Evolutionary conservation across 2,888 invertebrate genomes (phyloP), one percentile per base, ranked within the genome.

Genomic region (Apamea crenata): DNA sequence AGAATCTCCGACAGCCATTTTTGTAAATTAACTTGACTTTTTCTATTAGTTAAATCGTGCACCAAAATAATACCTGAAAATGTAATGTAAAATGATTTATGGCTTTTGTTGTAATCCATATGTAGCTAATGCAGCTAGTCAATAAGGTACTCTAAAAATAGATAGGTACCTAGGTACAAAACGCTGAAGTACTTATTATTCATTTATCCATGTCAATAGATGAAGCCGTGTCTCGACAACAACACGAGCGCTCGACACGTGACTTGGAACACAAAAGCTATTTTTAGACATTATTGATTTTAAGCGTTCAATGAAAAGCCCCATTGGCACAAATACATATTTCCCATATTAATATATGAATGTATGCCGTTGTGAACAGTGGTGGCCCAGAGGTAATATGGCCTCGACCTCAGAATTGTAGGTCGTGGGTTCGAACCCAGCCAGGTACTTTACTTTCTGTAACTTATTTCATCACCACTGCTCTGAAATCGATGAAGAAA

Each of bases 41-140:
- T 99, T 86, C 99, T 97, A 95, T 99, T 99, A 10, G 99, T 99
- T 91, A 99, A 97, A 96, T 99, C 99, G 94, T 99, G 99, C 3
- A 99, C 99, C 83, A 99, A 97, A 90, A 99, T 99, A 59, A 99
- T 98, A 82, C 98, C 98, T 98, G 93, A 65, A 96, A 82, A 69
- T 56, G 56, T 2, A n/a, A 18, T 61, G 36, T 8, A 18, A 61
- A 75, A 44, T 53, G 0, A 61, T 63, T 59, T 21, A 32, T 25
- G 16, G n/a, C 36, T 32, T 47, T 14, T 63, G 25, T 10, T 44
- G 36, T 36, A 18, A 63, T 67, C 25, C 25, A 16, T 63, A 59
- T 44, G 21, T 47, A 47, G 16, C 0, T 29, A 56, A 71, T 61
- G 6, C 29, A 63, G 7, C 1, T n/a, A n/a, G n/a, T 29, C 44